Evolutionary conservation across 1,140 invertebrate species (phyloP).

Genomic region (Thaumatotibia leucotreta): DNA sequence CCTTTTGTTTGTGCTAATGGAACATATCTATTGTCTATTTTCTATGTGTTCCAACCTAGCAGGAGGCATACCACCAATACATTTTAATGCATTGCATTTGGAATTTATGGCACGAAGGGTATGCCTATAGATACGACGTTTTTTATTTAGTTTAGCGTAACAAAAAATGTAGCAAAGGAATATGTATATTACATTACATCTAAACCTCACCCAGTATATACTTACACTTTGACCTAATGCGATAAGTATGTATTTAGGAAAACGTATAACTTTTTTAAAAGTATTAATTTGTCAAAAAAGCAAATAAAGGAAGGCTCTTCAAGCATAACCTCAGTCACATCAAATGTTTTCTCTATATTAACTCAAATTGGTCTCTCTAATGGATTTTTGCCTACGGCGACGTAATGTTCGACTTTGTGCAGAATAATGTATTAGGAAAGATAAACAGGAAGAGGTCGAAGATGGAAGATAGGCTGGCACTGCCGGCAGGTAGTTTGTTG

Average conservation of each 20-base stretch:
- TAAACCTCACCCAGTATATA: too few relatives aligned
- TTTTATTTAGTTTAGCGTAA: too few relatives aligned
- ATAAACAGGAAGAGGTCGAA: conserved; percentile 47
- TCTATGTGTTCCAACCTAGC: neutral
- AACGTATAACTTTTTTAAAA: too few relatives aligned
- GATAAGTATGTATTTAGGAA: too few relatives aligned
- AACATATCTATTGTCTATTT: neutral
- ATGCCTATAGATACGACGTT: too few relatives aligned
- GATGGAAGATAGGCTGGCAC: conserved; percentile 51
- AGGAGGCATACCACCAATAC: neutral
- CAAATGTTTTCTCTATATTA: too few relatives aligned
- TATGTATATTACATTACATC: too few relatives aligned
- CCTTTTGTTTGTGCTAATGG: conserved; percentile 1
- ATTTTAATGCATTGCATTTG: neutral
- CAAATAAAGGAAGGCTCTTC: too few relatives aligned
- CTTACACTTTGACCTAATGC: too few relatives aligned
- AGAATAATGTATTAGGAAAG: conserved; percentile 43
- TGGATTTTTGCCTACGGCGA: conserved; percentile 25
- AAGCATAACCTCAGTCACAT: too few relatives aligned
- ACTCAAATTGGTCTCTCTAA: neutral
- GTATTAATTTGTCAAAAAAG: too few relatives aligned
- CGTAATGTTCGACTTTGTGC: conserved; percentile 32
- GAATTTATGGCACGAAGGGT: neutral
- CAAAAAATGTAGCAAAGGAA: neutral
- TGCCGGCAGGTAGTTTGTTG: conserved; percentile 35